Percentiles rank a stretch among this genome's conserved stretches.
Evolutionary conservation across 2,888 invertebrate genomes (phyloP).

Genomic region (Orthosia cruda): DNA sequence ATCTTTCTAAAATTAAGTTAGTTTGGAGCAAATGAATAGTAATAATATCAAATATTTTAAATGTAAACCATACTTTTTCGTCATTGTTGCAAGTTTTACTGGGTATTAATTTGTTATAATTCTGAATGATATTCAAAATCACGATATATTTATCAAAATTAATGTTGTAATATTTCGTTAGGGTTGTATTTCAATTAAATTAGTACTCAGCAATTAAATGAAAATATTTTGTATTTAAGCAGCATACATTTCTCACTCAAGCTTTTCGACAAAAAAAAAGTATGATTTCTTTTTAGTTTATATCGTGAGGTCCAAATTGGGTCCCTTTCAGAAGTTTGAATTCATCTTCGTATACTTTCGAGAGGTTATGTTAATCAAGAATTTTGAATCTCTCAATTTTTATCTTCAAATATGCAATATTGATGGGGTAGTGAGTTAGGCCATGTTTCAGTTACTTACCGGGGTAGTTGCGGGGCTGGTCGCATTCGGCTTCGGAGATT

Average conservation of each 20-base stretch:
- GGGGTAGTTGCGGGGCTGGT: conserved; percentile 96
- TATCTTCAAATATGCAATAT: background rate
- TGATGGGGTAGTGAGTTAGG: background rate
- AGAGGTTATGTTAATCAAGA: conserved; percentile 34
- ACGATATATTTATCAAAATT: background rate
- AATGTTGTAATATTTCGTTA: background rate
- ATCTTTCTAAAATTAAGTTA: conserved; percentile 34
- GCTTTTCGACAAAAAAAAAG: conserved; percentile 70
- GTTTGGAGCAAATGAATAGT: conserved; percentile 12
- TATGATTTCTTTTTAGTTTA: conserved; percentile 64
- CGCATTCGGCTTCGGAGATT: conserved; percentile 98
- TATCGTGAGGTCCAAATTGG: conserved; percentile 52
- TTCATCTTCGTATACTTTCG: conserved; percentile 39
- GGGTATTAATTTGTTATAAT: conserved; percentile 48
- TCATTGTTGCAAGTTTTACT: conserved; percentile 33
- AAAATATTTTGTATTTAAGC: conserved; percentile 34
- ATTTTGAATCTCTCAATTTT: background rate
- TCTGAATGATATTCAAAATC: background rate
- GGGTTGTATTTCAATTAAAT: conserved; percentile 35
- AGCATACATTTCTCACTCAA: conserved; percentile 39
- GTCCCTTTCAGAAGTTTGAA: conserved; percentile 75
- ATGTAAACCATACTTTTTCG: conserved; percentile 71
- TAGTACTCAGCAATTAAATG: conserved; percentile 48
- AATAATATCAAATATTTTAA: conserved; percentile 23
- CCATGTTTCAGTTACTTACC: conserved; percentile 90